Evolutionary conservation across 2,888 invertebrate species (phyloP), one percentile per base, ranked within the genome.

Genomic region (Cheilosia grossa): DNA sequence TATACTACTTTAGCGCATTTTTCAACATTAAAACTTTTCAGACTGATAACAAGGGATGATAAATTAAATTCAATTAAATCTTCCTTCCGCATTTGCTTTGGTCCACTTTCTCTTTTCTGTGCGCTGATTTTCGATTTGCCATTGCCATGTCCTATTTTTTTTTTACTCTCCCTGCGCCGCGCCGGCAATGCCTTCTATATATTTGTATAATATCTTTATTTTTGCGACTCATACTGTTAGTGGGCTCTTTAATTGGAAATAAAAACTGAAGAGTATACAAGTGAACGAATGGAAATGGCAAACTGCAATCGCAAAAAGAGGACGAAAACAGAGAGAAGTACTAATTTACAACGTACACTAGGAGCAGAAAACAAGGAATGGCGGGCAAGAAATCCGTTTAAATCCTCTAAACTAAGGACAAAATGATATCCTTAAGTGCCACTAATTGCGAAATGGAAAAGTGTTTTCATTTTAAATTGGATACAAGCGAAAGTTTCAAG

Each of bases 1-100:
- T 19, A 7, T 61, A 61, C 53, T 61, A 61, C 59, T 77, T 67
- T 44, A 7, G 17, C 15, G 37, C 51, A 67, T 67, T 73, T 49
- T 70, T 79, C 59, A 53, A 66, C 59, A 66, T 74, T 42, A 70
- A 66, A 83, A 83, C 59, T 74, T 75, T 78, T 77, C 51, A 64
- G 70, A 70, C 80, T 75, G 80, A 81, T 74, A 83, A 74, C 64
- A 53, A 80, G 64, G 64, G 70, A 70, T 80, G 69, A 69, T 75
- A 75, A 74, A 80, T 83, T 79, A 74, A 83, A 83, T 73, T 70
- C 64, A 80, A 83, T 83, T 80, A 83, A 83, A 83, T 56, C 51
- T 70, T 80, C 66, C 74, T 70, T 83, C 59, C 69, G 30, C 13
- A 54, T 44, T 69, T n/a, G 30, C 17, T 30, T 56, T 6, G 24